Base-by-base conservation (phyloP, 1,140 invertebrate genomes). In the Drosophila navojoa region DNA sequence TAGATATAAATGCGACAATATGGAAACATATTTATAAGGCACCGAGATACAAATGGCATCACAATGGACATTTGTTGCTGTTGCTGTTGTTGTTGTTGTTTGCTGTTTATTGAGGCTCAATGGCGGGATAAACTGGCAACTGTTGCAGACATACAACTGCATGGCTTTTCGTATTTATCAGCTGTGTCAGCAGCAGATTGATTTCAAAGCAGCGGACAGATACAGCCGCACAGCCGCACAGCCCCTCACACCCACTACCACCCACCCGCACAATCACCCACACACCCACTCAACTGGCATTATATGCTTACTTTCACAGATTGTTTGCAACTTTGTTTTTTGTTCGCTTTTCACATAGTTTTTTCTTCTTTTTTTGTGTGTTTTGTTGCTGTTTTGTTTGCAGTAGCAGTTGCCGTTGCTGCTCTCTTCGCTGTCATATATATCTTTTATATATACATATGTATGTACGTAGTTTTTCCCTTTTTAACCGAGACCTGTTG, bases 181-280 rank as follows among this genome's bases (percentile, higher is more conserved):
- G 50, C 71, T 25, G 66, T 77, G 76, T 77, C 71, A 77, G 76
- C 66, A 57, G 55, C 59, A 69, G 76, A 77, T 77, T 77, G 76
- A 77, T 77, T 77, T 75, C 76, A 75, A 75, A 57, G 54, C 60
- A 69, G 58, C 29, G 50, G 38, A 45, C 66, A 66, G 42, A 49
- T 44, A 49, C 13, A 57, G 6, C 5, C 16, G 40, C 63, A 54
- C n/a, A n/a, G n/a, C n/a, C n/a, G n/a, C n/a, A n/a, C n/a, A n/a
- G n/a, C n/a, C 19, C 19, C 2, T 2, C 19, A 22, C 19, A 22
- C 19, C 1, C 19, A 22, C 16, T 16, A 0, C 9, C 3, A 59
- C 5, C 45, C 44, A 44, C 29, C n/a, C 13, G 42, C 22, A 57
- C 7, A 60, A 0, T 4, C 5, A 15, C 2, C 1, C 16, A 15